Evolutionary conservation across 1,140 invertebrate species (phyloP), one percentile per base, ranked within the genome.

Genomic region (Pachyrhynchus sulphureomaculatus): DNA sequence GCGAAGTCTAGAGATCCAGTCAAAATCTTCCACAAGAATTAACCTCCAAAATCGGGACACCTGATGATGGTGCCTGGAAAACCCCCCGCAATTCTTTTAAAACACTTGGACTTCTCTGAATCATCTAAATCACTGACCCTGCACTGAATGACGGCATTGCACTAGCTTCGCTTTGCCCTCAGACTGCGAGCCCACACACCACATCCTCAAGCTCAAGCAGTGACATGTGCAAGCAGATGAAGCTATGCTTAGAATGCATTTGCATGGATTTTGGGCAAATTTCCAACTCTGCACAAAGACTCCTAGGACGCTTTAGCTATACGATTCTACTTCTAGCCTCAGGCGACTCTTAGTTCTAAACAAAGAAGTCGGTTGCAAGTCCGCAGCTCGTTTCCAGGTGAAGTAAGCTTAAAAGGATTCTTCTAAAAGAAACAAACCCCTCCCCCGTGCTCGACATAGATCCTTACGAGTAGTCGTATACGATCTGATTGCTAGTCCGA

Each of bases 231-330:
- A 69, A 80, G 80, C 53, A 78, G n/a, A 78, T 62, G 81, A 80
- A 65, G 70, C 51, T 5, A 83, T 81, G 37, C 79, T 85, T 29
- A 81, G 80, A 68, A 83, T n/a, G 80, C 66, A 77, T 84, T 18
- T 85, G 82, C 9, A 81, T 85, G 71, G 81, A 79, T n/a, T n/a
- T 2, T 88, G 86, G 86, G 84, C 84, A 4, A 80, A n/a, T n/a
- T 85, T 1, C 80, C 83, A 1, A 86, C 84, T 1, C 73, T 87
- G 24, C 85, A 84, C 57, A 88, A 86, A 74, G 87, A n/a, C n/a
- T n/a, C 84, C 5, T 81, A 84, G 21, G 81, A 87, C 67, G 79
- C 83, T 1, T 78, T 83, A 54, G 84, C 83, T 10, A 76, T 85
- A 6, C 83, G 83, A n/a, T 3, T 85, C 84, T 0, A 86, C 83